Percentiles rank a stretch among this genome's conserved stretches.
phyloP scores from a whole-genome alignment of 2,113 vertebrate species.

The Dryoscopus gambensis region DNA sequence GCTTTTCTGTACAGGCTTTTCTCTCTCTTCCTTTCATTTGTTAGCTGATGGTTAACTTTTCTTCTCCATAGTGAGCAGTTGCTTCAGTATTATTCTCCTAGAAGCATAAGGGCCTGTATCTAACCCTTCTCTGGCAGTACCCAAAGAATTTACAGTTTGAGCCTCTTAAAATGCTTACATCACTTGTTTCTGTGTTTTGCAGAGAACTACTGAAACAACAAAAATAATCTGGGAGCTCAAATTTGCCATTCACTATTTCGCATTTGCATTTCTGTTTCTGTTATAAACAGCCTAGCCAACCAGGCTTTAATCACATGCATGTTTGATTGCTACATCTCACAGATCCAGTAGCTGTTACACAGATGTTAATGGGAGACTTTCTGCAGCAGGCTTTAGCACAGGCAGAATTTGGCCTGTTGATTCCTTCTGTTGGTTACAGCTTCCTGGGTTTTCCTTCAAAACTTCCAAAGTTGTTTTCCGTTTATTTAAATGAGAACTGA shows the following conservation, averaged over 20 bases:
- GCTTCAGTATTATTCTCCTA: not conserved
- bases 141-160: not conserved
- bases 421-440: not conserved
- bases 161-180: not conserved
- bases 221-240: not conserved
- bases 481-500: not conserved
- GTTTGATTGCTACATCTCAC: not conserved
- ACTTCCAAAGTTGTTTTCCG: not conserved
- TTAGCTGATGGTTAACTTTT: not conserved
- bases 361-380: not conserved
- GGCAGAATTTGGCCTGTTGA: not conserved
- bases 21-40: not conserved
- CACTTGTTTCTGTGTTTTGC: not conserved
- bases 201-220: not conserved
- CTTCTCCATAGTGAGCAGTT: not conserved
- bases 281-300: not conserved
- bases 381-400: not conserved
- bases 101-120: not conserved
- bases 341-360: not conserved
- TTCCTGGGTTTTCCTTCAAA: not conserved
- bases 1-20: not conserved
- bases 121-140: not conserved
- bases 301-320: not conserved
- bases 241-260: not conserved
- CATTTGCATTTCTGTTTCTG: conserved; percentile 6